phyloP scores from a whole-genome alignment of 2,888 invertebrate species.

The Epirrhoe tristata region DNA sequence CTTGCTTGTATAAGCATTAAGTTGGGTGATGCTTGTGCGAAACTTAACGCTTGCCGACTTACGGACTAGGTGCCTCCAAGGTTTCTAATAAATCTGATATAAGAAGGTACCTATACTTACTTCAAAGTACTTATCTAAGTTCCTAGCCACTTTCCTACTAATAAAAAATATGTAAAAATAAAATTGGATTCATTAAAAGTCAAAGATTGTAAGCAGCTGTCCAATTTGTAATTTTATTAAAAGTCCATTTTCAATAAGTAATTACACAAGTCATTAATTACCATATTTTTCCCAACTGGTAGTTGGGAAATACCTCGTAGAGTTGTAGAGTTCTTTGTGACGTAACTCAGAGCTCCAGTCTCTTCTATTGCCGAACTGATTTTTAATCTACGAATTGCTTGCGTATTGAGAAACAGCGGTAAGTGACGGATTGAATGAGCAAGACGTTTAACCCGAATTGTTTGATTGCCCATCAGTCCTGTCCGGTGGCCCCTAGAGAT shows the following conservation, averaged over 20 bases:
- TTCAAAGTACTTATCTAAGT: too few relatives aligned
- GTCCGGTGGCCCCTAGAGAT: slow-evolving; percentile 55
- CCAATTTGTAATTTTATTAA: slow-evolving; percentile 5
- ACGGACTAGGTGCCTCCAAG: background rate
- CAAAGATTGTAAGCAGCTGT: background rate
- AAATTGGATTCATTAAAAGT: background rate
- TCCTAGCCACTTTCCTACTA: background rate
- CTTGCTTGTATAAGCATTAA: slow-evolving; percentile 12
- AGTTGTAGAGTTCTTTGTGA: slow-evolving; percentile 4
- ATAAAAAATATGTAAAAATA: background rate
- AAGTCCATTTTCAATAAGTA: slow-evolving; percentile 4
- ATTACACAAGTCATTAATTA: slow-evolving; percentile 1
- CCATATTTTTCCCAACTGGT: background rate
- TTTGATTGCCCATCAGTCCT: slow-evolving; percentile 72
- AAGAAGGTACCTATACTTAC: too few relatives aligned
- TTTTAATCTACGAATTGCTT: slow-evolving; percentile 22
- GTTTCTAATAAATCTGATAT: background rate
- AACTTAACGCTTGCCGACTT: slow-evolving; percentile 9
- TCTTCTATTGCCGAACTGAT: slow-evolving; percentile 6
- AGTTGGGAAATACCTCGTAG: slow-evolving; percentile 7
- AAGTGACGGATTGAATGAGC: slow-evolving; percentile 48
- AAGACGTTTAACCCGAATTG: slow-evolving; percentile 74
- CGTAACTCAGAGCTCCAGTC: slow-evolving; percentile 8
- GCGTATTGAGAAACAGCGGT: slow-evolving; percentile 51
- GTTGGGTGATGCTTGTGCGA: slow-evolving; percentile 9